phyloP scores from a whole-genome alignment of 2,113 vertebrate genomes.

The Myotis lucifugus region DNA sequence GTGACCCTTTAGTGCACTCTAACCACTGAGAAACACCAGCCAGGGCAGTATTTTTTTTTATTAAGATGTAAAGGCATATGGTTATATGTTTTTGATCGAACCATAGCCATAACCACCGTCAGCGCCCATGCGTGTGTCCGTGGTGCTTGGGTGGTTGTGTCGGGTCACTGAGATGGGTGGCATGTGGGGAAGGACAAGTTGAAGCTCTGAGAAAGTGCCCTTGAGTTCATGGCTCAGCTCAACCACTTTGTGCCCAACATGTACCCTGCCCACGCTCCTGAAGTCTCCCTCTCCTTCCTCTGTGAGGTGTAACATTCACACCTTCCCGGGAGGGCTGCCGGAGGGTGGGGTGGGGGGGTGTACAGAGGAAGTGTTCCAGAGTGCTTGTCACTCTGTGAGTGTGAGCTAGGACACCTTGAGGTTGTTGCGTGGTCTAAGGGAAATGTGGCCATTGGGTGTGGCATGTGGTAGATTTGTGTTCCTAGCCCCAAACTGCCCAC shows the following conservation, averaged over 20 bases:
- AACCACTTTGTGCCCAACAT: rapidly evolving
- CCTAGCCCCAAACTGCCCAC: background rate
- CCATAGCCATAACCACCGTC: background rate
- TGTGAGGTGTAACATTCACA: background rate
- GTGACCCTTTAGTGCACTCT: too few relatives aligned
- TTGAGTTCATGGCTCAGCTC: background rate
- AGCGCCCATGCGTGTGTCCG: background rate
- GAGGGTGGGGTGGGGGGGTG: background rate
- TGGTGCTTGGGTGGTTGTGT: background rate
- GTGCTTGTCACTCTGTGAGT: background rate
- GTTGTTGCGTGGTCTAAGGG: background rate
- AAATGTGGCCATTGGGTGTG: background rate
- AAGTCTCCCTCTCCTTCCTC: background rate
- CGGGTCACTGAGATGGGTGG: background rate
- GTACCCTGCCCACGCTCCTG: rapidly evolving
- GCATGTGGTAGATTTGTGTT: background rate
- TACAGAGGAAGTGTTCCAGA: background rate
- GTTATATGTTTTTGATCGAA: background rate
- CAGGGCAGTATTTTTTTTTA: background rate
- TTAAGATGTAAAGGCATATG: background rate
- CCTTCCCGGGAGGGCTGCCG: background rate
- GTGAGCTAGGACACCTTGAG: background rate
- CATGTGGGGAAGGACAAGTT: rapidly evolving
- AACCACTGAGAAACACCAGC: too few relatives aligned
- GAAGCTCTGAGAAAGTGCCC: background rate